phyloP scores from a whole-genome alignment of 2,888 invertebrate species.

The Trichacis sp. region DNA sequence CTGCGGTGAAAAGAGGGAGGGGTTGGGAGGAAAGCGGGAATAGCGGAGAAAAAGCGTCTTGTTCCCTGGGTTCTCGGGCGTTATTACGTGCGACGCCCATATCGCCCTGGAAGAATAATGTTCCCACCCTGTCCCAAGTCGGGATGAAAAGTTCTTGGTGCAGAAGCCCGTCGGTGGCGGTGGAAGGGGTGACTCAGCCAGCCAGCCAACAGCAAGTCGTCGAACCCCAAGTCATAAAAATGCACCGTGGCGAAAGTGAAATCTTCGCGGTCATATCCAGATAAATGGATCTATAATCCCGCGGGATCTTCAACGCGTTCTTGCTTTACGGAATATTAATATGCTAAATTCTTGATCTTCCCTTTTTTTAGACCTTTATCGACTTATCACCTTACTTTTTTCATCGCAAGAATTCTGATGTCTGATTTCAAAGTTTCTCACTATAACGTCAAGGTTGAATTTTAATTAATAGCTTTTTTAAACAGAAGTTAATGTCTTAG shows the following conservation, averaged over 20 bases:
- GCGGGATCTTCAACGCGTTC: conserved; percentile 14
- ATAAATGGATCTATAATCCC: conserved; percentile 31
- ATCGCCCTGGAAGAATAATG: conserved; percentile 60
- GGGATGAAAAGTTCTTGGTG: conserved; percentile 54
- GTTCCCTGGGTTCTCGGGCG: conserved; percentile 8
- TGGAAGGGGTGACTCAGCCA: conserved; percentile 9
- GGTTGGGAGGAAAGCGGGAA: background rate
- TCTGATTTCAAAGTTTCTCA: too few relatives aligned
- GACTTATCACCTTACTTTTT: background rate
- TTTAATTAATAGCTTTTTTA: too few relatives aligned
- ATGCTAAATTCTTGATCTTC: conserved; percentile 13
- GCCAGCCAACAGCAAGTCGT: conserved; percentile 14
- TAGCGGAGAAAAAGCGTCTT: conserved; percentile 11
- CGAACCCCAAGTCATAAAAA: conserved; percentile 27
- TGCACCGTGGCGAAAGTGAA: conserved; percentile 26
- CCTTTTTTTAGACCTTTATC: background rate
- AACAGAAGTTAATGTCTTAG: too few relatives aligned
- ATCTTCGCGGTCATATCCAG: conserved; percentile 25
- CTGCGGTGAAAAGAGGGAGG: conserved; percentile 5
- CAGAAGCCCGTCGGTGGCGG: conserved; percentile 1
- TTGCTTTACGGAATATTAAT: conserved; percentile 22
- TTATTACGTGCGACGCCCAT: conserved; percentile 58
- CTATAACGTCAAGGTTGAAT: too few relatives aligned
- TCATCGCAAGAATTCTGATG: background rate
- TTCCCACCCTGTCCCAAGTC: conserved; percentile 51